Conservation (phyloP, 2,113 vertebrate genomes). For the Oncorhynchus keta region DNA sequence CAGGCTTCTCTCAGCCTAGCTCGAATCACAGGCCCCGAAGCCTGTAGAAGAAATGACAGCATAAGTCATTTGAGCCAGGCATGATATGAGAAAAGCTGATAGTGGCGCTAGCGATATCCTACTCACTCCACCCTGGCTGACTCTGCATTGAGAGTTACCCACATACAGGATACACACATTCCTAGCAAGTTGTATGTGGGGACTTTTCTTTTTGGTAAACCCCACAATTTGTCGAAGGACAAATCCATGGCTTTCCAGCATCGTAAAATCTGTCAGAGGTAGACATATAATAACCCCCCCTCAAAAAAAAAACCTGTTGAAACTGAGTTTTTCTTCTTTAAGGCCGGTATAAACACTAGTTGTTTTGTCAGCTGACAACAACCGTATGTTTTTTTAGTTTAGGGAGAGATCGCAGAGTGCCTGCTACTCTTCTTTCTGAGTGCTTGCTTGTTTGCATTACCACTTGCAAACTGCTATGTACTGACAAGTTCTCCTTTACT, state of each 20-base stretch:
- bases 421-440: neutral
- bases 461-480: too few species aligned
- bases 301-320: neutral
- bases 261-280: neutral
- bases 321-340: neutral
- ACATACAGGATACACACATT: neutral
- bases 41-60: neutral
- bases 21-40: too few species aligned
- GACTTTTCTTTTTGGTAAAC: neutral
- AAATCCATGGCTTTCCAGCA: conserved; percentile 1
- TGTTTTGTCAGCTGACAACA: conserved; percentile 6
- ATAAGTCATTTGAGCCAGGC: neutral
- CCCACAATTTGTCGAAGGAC: neutral
- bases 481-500: too few species aligned
- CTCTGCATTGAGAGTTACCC: conserved; percentile 28
- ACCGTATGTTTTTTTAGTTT: neutral
- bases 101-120: neutral
- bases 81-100: neutral
- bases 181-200: neutral
- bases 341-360: neutral
- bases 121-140: neutral
- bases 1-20: neutral
- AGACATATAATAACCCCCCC: neutral
- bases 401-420: neutral
- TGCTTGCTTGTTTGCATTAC: neutral